Conservation (phyloP, 1,140 invertebrate genomes). For the Gonioctena quinquepunctata region DNA sequence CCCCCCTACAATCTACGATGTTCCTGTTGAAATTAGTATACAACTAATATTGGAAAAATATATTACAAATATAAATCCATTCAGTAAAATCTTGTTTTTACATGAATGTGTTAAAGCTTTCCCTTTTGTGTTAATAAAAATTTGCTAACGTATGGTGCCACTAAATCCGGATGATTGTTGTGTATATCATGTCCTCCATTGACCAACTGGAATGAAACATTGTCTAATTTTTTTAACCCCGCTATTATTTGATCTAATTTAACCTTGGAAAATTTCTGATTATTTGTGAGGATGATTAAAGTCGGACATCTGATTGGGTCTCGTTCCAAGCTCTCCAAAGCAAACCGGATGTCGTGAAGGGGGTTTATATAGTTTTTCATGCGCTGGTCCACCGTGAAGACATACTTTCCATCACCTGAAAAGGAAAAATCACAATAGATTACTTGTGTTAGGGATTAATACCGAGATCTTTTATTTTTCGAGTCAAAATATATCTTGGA, state of each 20-base stretch:
- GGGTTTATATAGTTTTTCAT: conserved; percentile 38
- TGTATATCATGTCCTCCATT: conserved; percentile 69
- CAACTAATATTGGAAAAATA: too few relatives aligned
- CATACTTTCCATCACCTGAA: conserved; percentile 45
- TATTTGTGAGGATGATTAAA: conserved; percentile 47
- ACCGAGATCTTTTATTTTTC: too few relatives aligned
- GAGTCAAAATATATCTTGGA: too few relatives aligned
- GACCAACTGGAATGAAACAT: conserved; percentile 52
- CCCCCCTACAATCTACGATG: too few relatives aligned
- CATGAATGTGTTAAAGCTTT: conserved; percentile 41
- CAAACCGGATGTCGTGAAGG: conserved; percentile 28
- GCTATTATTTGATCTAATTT: conserved; percentile 12
- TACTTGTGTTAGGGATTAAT: too few relatives aligned
- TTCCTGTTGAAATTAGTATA: too few relatives aligned
- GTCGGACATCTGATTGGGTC: conserved; percentile 44
- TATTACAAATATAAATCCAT: too few relatives aligned
- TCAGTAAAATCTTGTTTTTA: too few relatives aligned
- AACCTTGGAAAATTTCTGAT: neutral
- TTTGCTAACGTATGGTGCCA: conserved; percentile 55
- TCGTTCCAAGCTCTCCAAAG: conserved; percentile 47
- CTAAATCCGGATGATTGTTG: conserved; percentile 61
- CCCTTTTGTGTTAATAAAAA: conserved; percentile 52
- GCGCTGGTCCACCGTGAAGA: conserved; percentile 42
- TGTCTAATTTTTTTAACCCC: conserved; percentile 35
- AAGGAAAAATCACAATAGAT: too few relatives aligned